Evolutionary conservation across 2,888 invertebrate species (phyloP).

Genomic region (Campoplex capitator): DNA sequence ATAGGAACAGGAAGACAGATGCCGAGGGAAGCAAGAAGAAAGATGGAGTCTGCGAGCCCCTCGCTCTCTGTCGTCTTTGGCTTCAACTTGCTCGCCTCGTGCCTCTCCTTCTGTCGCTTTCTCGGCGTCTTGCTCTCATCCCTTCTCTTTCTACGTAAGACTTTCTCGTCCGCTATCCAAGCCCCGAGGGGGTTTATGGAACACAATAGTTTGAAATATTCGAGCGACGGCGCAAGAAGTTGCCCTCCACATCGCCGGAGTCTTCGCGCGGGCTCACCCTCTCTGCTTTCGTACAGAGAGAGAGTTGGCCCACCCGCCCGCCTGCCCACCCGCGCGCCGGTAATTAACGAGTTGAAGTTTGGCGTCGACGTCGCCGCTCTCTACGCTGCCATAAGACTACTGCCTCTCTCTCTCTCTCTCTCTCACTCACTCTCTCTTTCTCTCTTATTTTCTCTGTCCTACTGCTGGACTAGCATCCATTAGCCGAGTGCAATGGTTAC

Average conservation of each 20-base stretch:
- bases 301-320: constrained; percentile 76
- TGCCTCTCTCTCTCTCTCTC: constrained; percentile 14
- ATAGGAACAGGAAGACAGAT: constrained; percentile 55
- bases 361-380: constrained; percentile 79
- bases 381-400: constrained; percentile 65
- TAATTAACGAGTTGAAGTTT: constrained; percentile 85
- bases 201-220: constrained; percentile 85
- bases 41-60: constrained; percentile 53
- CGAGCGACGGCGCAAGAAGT: constrained; percentile 81
- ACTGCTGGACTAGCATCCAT: constrained; percentile 80
- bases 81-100: constrained; percentile 45
- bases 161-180: constrained; percentile 74
- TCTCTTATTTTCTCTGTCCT: constrained; percentile 15
- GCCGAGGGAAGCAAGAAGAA: constrained; percentile 45
- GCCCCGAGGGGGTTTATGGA: constrained; percentile 82
- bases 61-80: constrained; percentile 41
- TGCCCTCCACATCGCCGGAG: constrained; percentile 74
- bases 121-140: background rate
- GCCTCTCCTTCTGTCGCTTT: background rate
- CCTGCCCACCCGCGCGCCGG: constrained; percentile 75
- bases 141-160: constrained; percentile 54
- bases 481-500: constrained; percentile 82
- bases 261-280: constrained; percentile 26
- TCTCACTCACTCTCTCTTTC: constrained; percentile 23
- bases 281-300: constrained; percentile 12